Base-by-base conservation (phyloP, 1,140 invertebrate genomes). In the Aphelenchoides fujianensis region DNA sequence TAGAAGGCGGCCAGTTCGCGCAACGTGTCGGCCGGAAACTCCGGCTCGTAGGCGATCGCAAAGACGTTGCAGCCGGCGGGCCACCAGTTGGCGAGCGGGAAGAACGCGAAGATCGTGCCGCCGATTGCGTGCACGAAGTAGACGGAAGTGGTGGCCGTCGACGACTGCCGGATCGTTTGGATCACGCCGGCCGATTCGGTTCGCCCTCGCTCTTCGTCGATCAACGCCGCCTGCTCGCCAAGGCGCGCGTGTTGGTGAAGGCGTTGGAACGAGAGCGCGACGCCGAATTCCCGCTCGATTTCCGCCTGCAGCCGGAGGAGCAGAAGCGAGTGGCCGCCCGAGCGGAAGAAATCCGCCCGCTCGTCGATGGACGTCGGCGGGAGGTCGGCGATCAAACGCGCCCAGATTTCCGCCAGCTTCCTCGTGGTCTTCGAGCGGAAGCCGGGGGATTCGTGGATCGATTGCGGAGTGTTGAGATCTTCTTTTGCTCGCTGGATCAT, bases 291-390 rank as follows among this genome's bases (percentile, higher is more conserved):
- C 1, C 78, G 70, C n/a, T 77, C 32, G 27, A 80, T 54, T 31
- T 16, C 9, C 30, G 32, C 12, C 64, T 70, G 53, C 1, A 78
- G 62, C 53, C 41, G 12, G 31, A 80, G 36, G 5, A 78, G 30
- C 9, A 74, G 61, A 3, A 78, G 66, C 2, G 76, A 78, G 71
- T 78, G 74, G 23, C 76, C 76, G 36, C 76, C 76, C 12, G 70
- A 53, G 9, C 23, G 34, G 62, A 80, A 78, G 54, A 78, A 78
- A 30, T 70, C 66, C 1, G 28, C 71, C 36, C 55, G 28, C 3
- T 27, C 19, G 7, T 36, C 31, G 34, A 7, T 55, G 12, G 48
- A n/a, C 1, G 48, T 52, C 36, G 36, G 37, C 28, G 23, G 59
- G 1, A 69, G 12, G 27, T 74, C 53, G 3, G 28, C 37, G 2